These are phyloP conservation scores for Lithobates sylvaticus DNA, from an alignment of 2,797 vertebrate species.

Conservation along the genomic window DNA sequence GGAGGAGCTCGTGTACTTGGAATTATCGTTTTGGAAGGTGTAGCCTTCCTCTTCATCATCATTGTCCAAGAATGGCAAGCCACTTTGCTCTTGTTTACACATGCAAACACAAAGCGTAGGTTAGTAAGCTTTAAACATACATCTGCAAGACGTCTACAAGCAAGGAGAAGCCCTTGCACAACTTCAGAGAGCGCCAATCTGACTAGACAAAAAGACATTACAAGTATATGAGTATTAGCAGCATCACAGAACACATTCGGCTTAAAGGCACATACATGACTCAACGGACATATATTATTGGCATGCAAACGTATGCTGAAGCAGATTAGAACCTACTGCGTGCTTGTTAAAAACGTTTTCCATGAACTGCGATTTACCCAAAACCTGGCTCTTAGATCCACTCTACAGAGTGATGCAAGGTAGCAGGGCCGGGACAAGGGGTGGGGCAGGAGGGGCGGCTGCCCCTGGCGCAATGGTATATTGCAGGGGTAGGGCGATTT, in stretches of 20 bases:
- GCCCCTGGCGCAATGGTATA: too few species aligned
- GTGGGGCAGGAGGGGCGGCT: too few species aligned
- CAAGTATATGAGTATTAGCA: not conserved
- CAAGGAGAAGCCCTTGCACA: not conserved
- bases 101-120: constrained; percentile 82
- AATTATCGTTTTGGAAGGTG: constrained; percentile 44
- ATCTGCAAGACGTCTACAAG: constrained; percentile 7
- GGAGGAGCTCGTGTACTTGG: constrained; percentile 30
- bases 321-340: not conserved
- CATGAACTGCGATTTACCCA: too few species aligned
- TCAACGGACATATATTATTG: not conserved
- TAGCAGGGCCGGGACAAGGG: too few species aligned
- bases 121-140: constrained; percentile 46
- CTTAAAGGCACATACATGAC: not conserved
- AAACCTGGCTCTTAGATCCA: too few species aligned
- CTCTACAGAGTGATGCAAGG: too few species aligned
- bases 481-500: too few species aligned
- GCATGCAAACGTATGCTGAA: not conserved
- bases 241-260: not conserved
- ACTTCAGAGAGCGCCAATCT: not conserved
- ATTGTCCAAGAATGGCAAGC: constrained; percentile 62
- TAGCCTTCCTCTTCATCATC: constrained; percentile 61
- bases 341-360: not conserved
- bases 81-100: constrained; percentile 77
- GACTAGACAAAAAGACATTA: constrained; percentile 1